These are phyloP conservation scores for Lithosia quadra DNA, from an alignment of 2,888 invertebrate species.

Conservation along the genomic window DNA sequence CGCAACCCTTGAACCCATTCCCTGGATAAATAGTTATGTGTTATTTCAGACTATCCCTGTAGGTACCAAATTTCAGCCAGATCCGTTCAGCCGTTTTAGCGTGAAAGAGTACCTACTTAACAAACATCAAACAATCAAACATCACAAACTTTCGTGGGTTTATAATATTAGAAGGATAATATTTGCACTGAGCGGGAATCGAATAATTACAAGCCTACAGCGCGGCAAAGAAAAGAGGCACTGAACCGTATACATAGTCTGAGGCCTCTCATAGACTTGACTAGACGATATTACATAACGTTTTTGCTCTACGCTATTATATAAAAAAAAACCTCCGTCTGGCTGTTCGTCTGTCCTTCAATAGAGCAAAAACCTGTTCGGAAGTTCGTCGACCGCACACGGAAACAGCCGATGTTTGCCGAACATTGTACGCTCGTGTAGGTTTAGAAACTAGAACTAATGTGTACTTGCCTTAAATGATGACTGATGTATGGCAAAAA, in stretches of 20 bases:
- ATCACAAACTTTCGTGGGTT: too few relatives aligned
- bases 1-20: too few relatives aligned
- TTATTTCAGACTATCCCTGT: too few relatives aligned
- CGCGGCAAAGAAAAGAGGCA: neutral
- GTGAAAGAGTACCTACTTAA: too few relatives aligned
- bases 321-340: constrained; percentile 38
- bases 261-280: neutral
- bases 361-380: constrained; percentile 41
- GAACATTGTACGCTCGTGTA: constrained; percentile 7
- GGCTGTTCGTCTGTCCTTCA: constrained; percentile 47
- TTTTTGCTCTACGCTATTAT: constrained; percentile 4
- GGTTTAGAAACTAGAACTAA: neutral
- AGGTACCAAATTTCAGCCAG: too few relatives aligned
- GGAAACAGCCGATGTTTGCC: constrained; percentile 31
- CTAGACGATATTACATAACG: neutral
- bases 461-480: too few relatives aligned
- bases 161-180: too few relatives aligned
- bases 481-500: neutral
- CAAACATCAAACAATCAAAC: neutral
- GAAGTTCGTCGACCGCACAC: constrained; percentile 45
- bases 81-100: too few relatives aligned
- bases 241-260: neutral
- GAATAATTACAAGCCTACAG: neutral
- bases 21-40: too few relatives aligned
- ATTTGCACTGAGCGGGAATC: neutral